phyloP scores from a whole-genome alignment of 2,797 vertebrate genomes.

The Perodicticus potto region DNA sequence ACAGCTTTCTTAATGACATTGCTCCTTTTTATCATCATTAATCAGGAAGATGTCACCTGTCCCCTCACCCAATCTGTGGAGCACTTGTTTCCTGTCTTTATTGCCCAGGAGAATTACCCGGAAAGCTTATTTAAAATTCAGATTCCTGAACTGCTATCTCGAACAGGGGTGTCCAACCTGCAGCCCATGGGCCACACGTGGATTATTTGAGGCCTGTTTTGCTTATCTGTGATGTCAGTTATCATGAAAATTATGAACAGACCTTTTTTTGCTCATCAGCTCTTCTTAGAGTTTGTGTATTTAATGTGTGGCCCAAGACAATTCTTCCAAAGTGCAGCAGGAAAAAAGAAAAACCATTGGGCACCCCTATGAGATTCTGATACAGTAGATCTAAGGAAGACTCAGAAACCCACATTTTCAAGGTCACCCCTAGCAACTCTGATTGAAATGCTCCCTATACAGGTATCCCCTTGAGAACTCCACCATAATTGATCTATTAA shows the following conservation, averaged over 20 bases:
- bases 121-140: slow-evolving; percentile 7
- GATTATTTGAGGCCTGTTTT: too few relatives aligned
- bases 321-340: too few relatives aligned
- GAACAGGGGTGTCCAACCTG: neutral
- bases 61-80: neutral
- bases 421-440: neutral
- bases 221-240: too few relatives aligned
- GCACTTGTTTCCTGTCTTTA: slow-evolving; percentile 1
- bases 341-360: too few relatives aligned
- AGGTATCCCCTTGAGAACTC: neutral
- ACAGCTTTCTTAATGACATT: slow-evolving; percentile 69
- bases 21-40: neutral
- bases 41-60: slow-evolving; percentile 35
- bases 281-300: too few relatives aligned
- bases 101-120: neutral
- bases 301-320: too few relatives aligned
- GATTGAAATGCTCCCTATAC: neutral
- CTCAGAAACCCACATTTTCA: neutral
- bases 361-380: neutral
- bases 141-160: neutral
- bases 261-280: too few relatives aligned
- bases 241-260: too few relatives aligned
- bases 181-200: too few relatives aligned
- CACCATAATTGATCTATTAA: neutral
- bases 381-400: neutral